Base-by-base conservation (phyloP, 1,140 invertebrate species). In the Stegodyphus mimosarum region DNA sequence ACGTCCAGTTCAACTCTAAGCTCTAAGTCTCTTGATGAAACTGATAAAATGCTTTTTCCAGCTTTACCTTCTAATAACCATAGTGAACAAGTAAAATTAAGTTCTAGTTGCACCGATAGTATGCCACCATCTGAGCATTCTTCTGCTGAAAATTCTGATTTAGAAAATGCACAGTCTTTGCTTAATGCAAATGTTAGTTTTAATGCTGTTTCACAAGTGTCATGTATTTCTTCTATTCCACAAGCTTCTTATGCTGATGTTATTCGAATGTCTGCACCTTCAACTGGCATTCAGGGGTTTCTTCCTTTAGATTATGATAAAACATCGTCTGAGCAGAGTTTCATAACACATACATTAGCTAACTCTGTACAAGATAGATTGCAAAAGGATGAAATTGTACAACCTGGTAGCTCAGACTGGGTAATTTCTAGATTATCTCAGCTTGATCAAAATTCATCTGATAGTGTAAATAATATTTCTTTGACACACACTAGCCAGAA, bases 201-300 rank as follows among this genome's bases (percentile, higher is more conserved):
- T 87, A 60, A 60, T 73, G 15, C 89, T 87, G 72, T 88, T 88
- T 70, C 87, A 88, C 53, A 89, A 86, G 74, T 49, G 6, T 13
- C 76, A 10, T 52, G 33, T 85, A 90, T 91, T 52, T 90, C 91
- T 64, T 91, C 91, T 13, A 91, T 92, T 11, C 92, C 93, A 15
- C 93, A 93, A 87, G 93, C 93, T 53, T 95, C 94, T 67, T 95
- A 95, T 89, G 94, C 94, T 3, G 94, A 94, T 88, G 95, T 95
- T 87, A 93, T 94, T 17, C 92, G 93, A 66, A 94, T 92, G 89
- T 90, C 91, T 18, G 74, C 83, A 15, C 33, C 72, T 33, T 75
- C 52, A 55, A 60, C 52, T 74, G 66, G 77, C 33, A 33, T 79
- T 11, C 77, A 79, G 69, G 67, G 66, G 6, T 55, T 9, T 53